Conservation (phyloP, 2,888 invertebrate genomes). For the Drosophila falleni region DNA sequence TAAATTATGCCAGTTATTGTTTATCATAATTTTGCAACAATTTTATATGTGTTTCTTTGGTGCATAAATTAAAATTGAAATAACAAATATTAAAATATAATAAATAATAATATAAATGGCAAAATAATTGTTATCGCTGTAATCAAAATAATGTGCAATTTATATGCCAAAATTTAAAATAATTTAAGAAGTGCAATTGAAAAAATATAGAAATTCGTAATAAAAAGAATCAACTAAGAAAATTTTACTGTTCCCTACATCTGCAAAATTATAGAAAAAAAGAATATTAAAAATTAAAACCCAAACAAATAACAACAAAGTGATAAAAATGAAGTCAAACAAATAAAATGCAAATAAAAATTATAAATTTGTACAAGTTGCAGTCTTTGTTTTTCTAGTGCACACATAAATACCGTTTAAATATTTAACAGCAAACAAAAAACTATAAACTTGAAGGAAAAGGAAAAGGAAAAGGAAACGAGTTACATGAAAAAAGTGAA, state of each 20-base stretch:
- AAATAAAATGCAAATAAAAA: slow-evolving; percentile 30
- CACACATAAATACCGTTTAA: slow-evolving; percentile 17
- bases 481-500: slow-evolving; percentile 8
- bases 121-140: background rate
- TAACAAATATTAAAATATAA: background rate
- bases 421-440: slow-evolving; percentile 5
- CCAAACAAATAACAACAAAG: slow-evolving; percentile 13
- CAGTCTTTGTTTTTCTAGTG: slow-evolving; percentile 2
- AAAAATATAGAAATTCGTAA: background rate
- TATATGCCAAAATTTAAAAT: too few species aligned
- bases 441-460: background rate
- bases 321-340: slow-evolving; percentile 14
- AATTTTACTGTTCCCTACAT: too few species aligned
- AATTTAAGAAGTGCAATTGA: background rate
- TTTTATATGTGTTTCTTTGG: slow-evolving; percentile 10
- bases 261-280: background rate
- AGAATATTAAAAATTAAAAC: slow-evolving; percentile 6
- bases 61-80: slow-evolving; percentile 30
- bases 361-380: slow-evolving; percentile 17
- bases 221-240: too few species aligned
- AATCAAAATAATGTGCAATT: background rate
- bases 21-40: slow-evolving; percentile 5
- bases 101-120: background rate
- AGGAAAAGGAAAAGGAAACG: slow-evolving; percentile 19
- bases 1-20: slow-evolving; percentile 47